Conservation (phyloP, 2,113 vertebrate species). For the Phyllopteryx taeniolatus region DNA sequence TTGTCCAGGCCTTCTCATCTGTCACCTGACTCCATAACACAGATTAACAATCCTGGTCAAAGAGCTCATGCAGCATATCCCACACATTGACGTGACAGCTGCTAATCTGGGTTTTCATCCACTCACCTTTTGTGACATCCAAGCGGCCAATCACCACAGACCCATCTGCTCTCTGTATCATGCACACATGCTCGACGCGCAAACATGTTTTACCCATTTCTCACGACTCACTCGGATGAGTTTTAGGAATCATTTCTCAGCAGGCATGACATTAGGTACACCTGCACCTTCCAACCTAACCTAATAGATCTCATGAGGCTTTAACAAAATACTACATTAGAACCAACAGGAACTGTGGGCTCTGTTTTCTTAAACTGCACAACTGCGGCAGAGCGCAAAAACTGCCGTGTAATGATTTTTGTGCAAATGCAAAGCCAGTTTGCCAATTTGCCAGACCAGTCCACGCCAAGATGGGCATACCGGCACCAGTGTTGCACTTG, state of each 20-base stretch:
- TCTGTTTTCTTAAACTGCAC: no score
- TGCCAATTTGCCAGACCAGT: no score
- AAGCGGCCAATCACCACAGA: not conserved
- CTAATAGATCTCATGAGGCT: not conserved
- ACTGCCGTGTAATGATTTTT: no score
- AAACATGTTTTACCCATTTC: not conserved
- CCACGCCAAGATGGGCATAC: no score
- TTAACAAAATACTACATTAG: not conserved
- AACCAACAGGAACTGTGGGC: not conserved
- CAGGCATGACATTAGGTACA: not conserved
- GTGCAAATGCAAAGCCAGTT: no score
- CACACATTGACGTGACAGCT: not conserved
- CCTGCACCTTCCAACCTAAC: not conserved
- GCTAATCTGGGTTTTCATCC: not conserved
- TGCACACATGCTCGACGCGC: not conserved
- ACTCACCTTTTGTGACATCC: conserved; percentile 1
- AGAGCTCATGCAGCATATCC: not conserved
- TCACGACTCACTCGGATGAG: not conserved
- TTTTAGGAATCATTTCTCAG: not conserved
- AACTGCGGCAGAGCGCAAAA: no score
- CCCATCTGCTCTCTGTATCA: conserved; percentile 1
- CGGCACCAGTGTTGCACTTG: no score
- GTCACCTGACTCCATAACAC: conserved; percentile 1
- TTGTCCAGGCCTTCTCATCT: not conserved
- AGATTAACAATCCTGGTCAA: not conserved